Conservation (phyloP, 2,113 vertebrate genomes). For the Chaenogobius annularis region DNA sequence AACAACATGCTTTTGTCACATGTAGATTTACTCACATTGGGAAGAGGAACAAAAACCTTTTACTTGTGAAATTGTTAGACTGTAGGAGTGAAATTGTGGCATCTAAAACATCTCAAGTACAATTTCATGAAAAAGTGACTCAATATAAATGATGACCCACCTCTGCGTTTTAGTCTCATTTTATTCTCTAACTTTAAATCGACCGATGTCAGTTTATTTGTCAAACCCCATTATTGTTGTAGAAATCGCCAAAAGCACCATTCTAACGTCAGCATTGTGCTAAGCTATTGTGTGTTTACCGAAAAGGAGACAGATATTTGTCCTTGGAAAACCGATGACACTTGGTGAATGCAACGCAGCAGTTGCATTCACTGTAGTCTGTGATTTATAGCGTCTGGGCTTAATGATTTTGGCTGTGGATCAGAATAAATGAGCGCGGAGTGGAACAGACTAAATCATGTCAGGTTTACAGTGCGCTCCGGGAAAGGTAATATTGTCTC, state of each 20-base stretch:
- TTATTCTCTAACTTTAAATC: background rate
- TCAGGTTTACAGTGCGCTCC: conserved; percentile 48
- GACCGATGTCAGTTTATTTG: background rate
- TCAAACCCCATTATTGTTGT: background rate
- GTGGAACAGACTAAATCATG: conserved; percentile 21
- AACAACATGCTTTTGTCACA: too few relatives aligned
- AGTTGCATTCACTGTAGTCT: conserved; percentile 30
- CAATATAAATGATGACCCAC: too few relatives aligned
- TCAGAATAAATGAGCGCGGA: conserved; percentile 51
- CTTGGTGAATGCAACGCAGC: conserved; percentile 10
- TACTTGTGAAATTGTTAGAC: too few relatives aligned
- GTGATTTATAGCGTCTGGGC: conserved; percentile 51
- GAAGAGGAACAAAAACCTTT: too few relatives aligned
- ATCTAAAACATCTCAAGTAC: too few relatives aligned
- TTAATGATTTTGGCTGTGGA: conserved; percentile 51
- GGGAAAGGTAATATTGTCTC: conserved; percentile 50
- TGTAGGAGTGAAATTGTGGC: too few relatives aligned
- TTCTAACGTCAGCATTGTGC: background rate
- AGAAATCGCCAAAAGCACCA: background rate
- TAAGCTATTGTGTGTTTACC: background rate
- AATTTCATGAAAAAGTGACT: too few relatives aligned
- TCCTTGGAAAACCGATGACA: conserved; percentile 47
- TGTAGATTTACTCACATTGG: too few relatives aligned
- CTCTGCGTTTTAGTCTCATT: too few relatives aligned
- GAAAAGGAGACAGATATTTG: conserved; percentile 15